Percentiles rank a stretch among this genome's conserved stretches.
Evolutionary conservation across 1,140 invertebrate genomes (phyloP).

Genomic region (Drosophila setifemur): DNA sequence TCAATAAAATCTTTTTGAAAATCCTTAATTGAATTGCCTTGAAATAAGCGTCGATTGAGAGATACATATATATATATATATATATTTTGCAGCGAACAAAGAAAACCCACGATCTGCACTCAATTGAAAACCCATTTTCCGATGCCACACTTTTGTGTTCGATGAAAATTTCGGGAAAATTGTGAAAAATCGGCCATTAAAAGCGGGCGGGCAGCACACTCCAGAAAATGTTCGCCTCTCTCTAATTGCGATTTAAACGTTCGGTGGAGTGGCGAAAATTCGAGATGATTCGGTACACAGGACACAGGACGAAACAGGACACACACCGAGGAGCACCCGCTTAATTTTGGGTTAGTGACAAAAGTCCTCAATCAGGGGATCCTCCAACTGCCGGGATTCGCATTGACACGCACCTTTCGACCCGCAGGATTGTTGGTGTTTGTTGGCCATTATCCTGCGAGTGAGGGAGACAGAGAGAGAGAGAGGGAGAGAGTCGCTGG

Average conservation of each 20-base stretch:
- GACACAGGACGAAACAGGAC: constrained; percentile 11
- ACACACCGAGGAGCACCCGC: constrained; percentile 42
- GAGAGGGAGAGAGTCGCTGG: constrained; percentile 9
- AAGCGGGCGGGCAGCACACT: constrained; percentile 50
- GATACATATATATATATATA: constrained; percentile 22
- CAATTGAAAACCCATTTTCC: constrained; percentile 56
- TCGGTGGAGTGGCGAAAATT: constrained; percentile 65
- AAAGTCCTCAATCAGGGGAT: too few species aligned
- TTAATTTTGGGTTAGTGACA: constrained; percentile 61
- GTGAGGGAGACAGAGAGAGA: background rate
- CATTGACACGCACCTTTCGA: constrained; percentile 66
- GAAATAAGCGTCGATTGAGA: too few species aligned
- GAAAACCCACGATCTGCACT: constrained; percentile 20
- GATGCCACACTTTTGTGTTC: constrained; percentile 45
- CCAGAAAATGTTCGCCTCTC: constrained; percentile 8
- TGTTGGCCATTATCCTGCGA: background rate
- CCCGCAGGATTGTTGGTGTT: constrained; percentile 53
- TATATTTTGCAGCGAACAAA: constrained; percentile 21
- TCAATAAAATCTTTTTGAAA: too few species aligned
- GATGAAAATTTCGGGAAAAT: constrained; percentile 48
- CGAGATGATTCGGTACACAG: too few species aligned
- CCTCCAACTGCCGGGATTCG: background rate
- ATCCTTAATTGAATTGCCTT: background rate
- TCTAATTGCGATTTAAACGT: constrained; percentile 74
- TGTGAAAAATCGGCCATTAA: constrained; percentile 41